Conservation (phyloP, 2,888 invertebrate genomes). For the Aphrophora alni region DNA sequence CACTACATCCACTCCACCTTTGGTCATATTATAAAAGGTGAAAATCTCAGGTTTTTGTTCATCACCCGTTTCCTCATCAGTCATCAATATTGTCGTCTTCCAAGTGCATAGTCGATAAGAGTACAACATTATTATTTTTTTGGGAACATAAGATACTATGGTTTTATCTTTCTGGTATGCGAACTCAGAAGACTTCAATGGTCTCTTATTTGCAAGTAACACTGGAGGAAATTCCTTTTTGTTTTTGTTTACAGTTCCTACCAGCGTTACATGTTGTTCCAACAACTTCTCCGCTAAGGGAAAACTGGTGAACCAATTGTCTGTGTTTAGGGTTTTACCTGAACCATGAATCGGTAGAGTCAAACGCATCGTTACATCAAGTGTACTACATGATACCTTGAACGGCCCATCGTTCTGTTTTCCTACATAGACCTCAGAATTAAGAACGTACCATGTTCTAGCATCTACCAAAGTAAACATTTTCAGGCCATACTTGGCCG, state of each 20-base stretch:
- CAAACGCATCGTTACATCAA: not conserved
- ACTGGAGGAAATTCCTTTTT: not conserved
- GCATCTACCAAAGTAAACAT: not conserved
- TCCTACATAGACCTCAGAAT: no score
- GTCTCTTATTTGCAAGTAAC: not conserved
- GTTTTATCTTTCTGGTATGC: constrained; percentile 38
- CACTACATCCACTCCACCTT: constrained; percentile 37
- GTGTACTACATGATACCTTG: not conserved
- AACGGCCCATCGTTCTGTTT: not conserved
- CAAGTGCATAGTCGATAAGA: constrained; percentile 41
- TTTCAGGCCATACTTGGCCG: not conserved
- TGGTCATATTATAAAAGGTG: constrained; percentile 37
- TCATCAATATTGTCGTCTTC: constrained; percentile 8
- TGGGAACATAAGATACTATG: constrained; percentile 36
- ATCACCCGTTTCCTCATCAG: constrained; percentile 23
- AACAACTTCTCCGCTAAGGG: not conserved
- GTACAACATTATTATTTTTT: constrained; percentile 36
- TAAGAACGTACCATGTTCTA: constrained; percentile 9
- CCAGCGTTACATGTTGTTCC: not conserved
- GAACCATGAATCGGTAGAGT: not conserved
- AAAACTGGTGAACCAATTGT: not conserved
- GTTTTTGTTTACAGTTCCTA: not conserved
- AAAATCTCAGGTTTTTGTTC: constrained; percentile 41
- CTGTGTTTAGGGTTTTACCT: not conserved
- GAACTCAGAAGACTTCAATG: constrained; percentile 20